Evolutionary conservation across 2,888 invertebrate genomes (phyloP), one percentile per base, ranked within the genome.

Genomic region (Lasioglossum zephyrum): DNA sequence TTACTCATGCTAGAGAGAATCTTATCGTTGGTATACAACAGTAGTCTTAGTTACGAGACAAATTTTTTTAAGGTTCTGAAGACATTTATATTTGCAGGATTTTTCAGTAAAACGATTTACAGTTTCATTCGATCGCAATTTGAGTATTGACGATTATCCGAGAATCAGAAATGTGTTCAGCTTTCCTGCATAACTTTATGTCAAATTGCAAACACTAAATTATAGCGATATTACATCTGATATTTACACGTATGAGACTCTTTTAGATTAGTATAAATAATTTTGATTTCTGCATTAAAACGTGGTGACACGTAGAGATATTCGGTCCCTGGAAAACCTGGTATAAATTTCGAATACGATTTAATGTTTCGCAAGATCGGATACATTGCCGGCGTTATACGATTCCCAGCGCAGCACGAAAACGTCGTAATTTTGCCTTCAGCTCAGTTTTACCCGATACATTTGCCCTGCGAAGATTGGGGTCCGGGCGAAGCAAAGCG

Each of bases 341-440:
- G 39, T 39, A 70, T 70, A 70, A 70, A 70, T 70, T 70, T 70
- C n/a, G 41, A 70, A 70, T 70, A 41, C 70, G 41, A 70, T 70
- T 70, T 70, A 70, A 70, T n/a, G 41, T 70, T 41, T 41, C n/a
- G n/a, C 41, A 70, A 22, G 70, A 41, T 70, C 70, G 22, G 39
- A 70, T 70, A 22, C 41, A 41, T 70, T 41, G 39, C 41, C 41
- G 41, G 11, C 11, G 70, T 70, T 70, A 70, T 70, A 70, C 70
- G 70, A 70, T 70, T 70, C 70, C 70, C 41, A n/a, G 41, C 41
- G n/a, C 70, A 22, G 70, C 70, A 93, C 88, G 85, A 89, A 93
- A 94, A 92, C 91, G 92, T 93, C 92, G 92, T 93, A 92, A 93
- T 92, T 93, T 93, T 84, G 87, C 90, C 91, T 91, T 84, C 89